Base-by-base conservation (phyloP, 2,888 invertebrate species). In the Phyto melanocephala region DNA sequence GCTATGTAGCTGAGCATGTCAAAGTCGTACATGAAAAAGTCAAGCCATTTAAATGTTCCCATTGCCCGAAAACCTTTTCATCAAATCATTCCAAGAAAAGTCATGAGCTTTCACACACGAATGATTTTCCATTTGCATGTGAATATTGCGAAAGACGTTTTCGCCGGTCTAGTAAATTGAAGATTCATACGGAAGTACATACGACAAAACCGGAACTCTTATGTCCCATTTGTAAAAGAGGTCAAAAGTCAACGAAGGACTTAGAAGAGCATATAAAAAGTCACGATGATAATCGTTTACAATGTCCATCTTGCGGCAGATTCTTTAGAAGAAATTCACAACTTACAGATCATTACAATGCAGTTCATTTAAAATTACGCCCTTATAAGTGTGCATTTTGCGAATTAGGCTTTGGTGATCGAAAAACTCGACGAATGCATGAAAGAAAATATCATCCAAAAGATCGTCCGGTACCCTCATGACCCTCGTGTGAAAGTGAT, bases 41-140 rank as follows among this genome's bases (percentile, higher is more conserved):
- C 20, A 83, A 72, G n/a, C 84, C 84, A 1, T 83, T 74, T 17
- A 80, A 84, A 50, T 84, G 84, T 62, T 71, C 63, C n/a, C 47
- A 78, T 62, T 84, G 84, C 45, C 56, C 77, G 1, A 62, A 77
- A 33, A 52, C 62, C 10, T 84, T 84, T 68, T 70, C 78, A 4
- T 33, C 81, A 8, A 60, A 42, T 2, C 77, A 62, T 65, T 75
- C 78, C 1, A 58, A 63, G 45, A 68, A 58, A 60, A 71, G 54
- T 50, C 84, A 84, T 65, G 84, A 84, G 70, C 76, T 78, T 17
- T 37, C 74, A 17, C 84, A 84, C 35, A 77, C 82, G 0, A 75
- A 80, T 10, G 33, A 70, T 54, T 65, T 68, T 13, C 84, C 84
- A 8, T 82, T 52, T 35, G 20, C 11, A n/a, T 84, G 84, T 24